Percentiles rank a stretch among this genome's conserved stretches.
phyloP scores from a whole-genome alignment of 1,140 invertebrate species.

The Monochamus saltuarius region DNA sequence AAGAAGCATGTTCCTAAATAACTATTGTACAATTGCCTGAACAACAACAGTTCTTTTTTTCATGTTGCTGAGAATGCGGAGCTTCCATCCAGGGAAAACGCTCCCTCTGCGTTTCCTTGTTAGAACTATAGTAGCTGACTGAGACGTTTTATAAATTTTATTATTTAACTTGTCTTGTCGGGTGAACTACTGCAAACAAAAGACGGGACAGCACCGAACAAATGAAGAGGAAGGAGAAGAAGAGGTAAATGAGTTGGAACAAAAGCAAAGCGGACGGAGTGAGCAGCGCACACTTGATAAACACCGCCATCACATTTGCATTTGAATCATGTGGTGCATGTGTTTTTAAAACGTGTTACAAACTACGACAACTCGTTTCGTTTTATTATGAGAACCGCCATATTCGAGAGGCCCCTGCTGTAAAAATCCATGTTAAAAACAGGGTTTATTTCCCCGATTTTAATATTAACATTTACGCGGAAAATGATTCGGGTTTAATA shows the following conservation, averaged over 20 bases:
- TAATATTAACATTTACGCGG: too few relatives aligned
- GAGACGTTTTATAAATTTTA: conserved; percentile 20
- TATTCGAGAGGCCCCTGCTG: too few relatives aligned
- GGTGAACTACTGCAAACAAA: conserved; percentile 32
- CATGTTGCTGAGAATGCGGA: too few relatives aligned
- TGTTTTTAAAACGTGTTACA: conserved; percentile 38
- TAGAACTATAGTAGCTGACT: too few relatives aligned
- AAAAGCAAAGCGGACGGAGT: conserved; percentile 40
- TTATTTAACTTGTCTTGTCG: conserved; percentile 14
- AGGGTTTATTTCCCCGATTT: too few relatives aligned
- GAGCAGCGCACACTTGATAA: conserved; percentile 41
- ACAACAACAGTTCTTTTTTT: too few relatives aligned
- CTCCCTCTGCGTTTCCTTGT: too few relatives aligned
- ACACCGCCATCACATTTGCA: conserved; percentile 44
- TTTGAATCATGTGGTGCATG: conserved; percentile 43
- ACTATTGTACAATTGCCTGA: too few relatives aligned
- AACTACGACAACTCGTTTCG: conserved; percentile 7
- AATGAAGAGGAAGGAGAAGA: conserved; percentile 45
- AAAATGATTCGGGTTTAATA: too few relatives aligned
- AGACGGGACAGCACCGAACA: conserved; percentile 36
- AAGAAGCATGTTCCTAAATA: too few relatives aligned
- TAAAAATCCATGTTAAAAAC: too few relatives aligned
- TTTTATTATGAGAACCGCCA: conserved; percentile 8
- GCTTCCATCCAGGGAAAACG: too few relatives aligned
- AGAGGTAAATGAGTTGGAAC: conserved; percentile 45